Evolutionary conservation across 2,888 invertebrate genomes (phyloP).

Genomic region (Agonum fuliginosum): DNA sequence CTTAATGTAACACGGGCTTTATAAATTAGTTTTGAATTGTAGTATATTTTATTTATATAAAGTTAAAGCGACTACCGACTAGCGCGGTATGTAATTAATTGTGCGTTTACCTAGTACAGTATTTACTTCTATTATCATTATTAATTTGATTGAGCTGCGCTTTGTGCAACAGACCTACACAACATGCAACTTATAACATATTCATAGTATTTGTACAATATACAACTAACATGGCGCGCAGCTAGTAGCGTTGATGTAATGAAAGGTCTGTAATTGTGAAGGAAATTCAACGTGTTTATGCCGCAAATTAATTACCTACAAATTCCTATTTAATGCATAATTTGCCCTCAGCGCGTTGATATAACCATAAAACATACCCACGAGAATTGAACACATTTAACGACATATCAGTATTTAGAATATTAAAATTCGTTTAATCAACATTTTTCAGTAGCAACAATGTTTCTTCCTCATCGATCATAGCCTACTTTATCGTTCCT

Average conservation of each 20-base stretch:
- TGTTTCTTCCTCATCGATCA: too few species aligned
- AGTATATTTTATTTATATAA: too few species aligned
- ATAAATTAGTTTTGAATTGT: neutral
- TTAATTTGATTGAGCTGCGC: conserved; percentile 5
- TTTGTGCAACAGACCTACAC: neutral
- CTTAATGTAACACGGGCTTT: too few species aligned
- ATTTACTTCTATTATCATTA: conserved; percentile 7
- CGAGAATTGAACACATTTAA: too few species aligned
- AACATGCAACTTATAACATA: conserved; percentile 33
- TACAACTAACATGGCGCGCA: neutral
- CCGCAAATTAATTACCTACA: conserved; percentile 29
- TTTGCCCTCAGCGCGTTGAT: neutral
- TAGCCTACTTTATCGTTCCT: neutral
- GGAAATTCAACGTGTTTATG: conserved; percentile 11
- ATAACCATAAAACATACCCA: neutral
- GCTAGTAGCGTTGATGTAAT: neutral
- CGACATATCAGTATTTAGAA: too few species aligned
- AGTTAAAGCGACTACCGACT: neutral
- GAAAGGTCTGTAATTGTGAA: conserved; percentile 30
- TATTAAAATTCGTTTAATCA: too few species aligned
- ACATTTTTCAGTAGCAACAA: too few species aligned
- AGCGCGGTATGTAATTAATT: neutral
- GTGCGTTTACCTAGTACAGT: neutral
- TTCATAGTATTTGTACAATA: conserved; percentile 27
- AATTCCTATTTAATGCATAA: conserved; percentile 27